phyloP scores from a whole-genome alignment of 2,797 vertebrate genomes.

The Mus spretus region DNA sequence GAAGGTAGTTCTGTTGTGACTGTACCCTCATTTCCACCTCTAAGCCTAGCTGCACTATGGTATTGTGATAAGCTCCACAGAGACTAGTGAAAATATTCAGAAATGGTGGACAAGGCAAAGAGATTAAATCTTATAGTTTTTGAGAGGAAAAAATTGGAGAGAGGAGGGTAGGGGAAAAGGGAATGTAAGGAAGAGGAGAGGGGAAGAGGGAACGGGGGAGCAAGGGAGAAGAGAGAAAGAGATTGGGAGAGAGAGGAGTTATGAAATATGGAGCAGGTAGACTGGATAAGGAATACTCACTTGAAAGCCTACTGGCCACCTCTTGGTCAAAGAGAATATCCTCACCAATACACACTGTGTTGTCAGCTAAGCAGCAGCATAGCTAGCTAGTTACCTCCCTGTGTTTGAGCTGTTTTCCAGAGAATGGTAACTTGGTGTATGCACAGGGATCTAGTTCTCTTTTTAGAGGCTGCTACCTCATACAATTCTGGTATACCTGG shows the following conservation, averaged over 20 bases:
- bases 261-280: neutral
- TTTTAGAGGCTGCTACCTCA: neutral
- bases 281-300: neutral
- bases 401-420: neutral
- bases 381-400: neutral
- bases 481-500: neutral
- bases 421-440: neutral
- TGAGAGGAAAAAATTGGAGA: neutral
- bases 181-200: neutral
- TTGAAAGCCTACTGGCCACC: neutral
- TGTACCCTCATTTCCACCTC: neutral
- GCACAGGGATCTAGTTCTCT: neutral
- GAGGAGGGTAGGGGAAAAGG: neutral
- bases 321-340: neutral
- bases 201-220: accelerated
- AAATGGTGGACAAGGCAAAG: neutral
- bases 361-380: neutral
- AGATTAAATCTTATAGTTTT: neutral
- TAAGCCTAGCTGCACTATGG: neutral
- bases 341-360: neutral
- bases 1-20: neutral
- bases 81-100: neutral
- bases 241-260: too few relatives aligned
- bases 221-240: accelerated
- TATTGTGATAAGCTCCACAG: neutral